Conservation (phyloP, 2,797 vertebrate genomes). For the Pseudochaenichthys georgianus region DNA sequence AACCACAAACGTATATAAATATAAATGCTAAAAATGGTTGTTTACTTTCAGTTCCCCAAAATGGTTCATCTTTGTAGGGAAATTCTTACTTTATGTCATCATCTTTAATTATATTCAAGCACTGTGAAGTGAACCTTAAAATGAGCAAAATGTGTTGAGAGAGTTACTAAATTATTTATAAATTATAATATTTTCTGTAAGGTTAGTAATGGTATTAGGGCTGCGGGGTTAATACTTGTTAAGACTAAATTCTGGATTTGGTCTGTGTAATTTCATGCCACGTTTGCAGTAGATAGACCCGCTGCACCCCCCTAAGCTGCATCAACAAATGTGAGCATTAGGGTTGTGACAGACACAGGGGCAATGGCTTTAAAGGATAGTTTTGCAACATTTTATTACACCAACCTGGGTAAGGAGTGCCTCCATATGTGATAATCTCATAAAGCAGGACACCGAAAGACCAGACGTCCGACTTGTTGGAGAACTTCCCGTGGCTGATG, state of each 20-base stretch:
- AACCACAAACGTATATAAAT: not conserved
- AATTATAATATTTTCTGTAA: not conserved
- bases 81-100: not conserved
- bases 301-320: too few relatives aligned
- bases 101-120: not conserved
- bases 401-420: conserved; percentile 87
- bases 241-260: not conserved
- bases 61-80: not conserved
- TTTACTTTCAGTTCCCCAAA: conserved; percentile 6
- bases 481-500: conserved; percentile 86
- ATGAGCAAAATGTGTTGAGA: not conserved
- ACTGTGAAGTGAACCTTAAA: not conserved
- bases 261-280: too few relatives aligned
- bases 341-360: too few relatives aligned
- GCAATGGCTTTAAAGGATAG: too few relatives aligned
- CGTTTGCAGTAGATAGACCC: not conserved
- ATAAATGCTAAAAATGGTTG: not conserved
- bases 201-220: not conserved
- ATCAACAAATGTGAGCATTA: too few relatives aligned
- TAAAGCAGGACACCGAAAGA: conserved; percentile 88
- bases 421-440: conserved; percentile 86
- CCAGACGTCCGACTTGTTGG: conserved; percentile 90
- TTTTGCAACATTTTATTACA: not conserved
- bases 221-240: not conserved
- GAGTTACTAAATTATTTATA: not conserved